Evolutionary conservation across 1,140 invertebrate genomes (phyloP), one percentile per base, ranked within the genome.

Genomic region (Zaprionus africanus): DNA sequence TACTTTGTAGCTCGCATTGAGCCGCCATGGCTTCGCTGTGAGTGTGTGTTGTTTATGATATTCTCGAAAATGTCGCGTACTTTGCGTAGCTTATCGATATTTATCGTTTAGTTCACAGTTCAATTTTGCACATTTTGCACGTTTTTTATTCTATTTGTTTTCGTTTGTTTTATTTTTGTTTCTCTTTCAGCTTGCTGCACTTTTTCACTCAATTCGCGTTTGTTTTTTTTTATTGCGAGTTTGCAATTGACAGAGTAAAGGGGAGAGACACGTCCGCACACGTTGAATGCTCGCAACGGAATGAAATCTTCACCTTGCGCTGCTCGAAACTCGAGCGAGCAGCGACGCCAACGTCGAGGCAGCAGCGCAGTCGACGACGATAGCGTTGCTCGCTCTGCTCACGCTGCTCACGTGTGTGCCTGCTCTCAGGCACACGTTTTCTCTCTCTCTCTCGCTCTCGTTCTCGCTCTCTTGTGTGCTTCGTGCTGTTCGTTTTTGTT

Each of bases 291-390:
- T 85, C 76, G 81, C 75, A 79, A 87, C 76, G 81, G 79, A 90
- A 85, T 88, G 81, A 86, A 83, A 85, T 76, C 79, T 81, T 79
- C 84, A 88, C 81, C 85, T 88, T 79, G 66, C 76, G 70, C 56
- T 66, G 41, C 74, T 64, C 22, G 11, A 11, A 22, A 12, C 11
- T 59, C 58, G 54, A 69, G 46, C 46, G 19, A 24, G 46, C 46
- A 24, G 46, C 46, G 46, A n/a, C n/a, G 38, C 5, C 66, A 67
- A 61, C 66, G 76, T 73, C 58, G 76, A 31, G 49, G 60, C 24
- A 28, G 66, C 9, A 38, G 61, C 26, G 74, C 54, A 24, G 79
- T 13, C 19, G 46, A 24, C 26, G 78, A 4, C 17, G 56, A 19
- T 49, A 1, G 66, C 22, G 67, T 38, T n/a, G 66, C 34, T 31